Base-by-base conservation (phyloP, 2,888 invertebrate genomes). In the Drosophila phalerata region DNA sequence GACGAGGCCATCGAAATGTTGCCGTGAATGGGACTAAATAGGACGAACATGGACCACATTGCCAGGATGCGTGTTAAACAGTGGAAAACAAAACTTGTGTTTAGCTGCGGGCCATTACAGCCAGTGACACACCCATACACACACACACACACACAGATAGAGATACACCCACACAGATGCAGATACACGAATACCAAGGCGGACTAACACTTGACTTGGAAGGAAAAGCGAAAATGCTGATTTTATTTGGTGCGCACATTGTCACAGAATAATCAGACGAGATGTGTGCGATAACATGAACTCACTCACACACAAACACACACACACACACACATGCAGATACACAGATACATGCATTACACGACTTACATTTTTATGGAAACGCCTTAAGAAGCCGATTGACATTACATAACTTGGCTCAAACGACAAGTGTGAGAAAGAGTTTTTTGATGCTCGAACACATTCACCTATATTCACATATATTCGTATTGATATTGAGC, bases 231-330 rank as follows among this genome's bases (percentile, higher is more conserved):
- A 74, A 87, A 86, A 84, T 89, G 73, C 79, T 85, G 89, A 87
- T 89, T 89, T 85, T 85, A 87, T 87, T 87, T 81, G 69, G 81
- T 76, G 85, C 63, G 65, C 85, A 77, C 89, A 87, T 85, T 89
- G 85, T 85, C 85, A 85, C 79, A 85, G 73, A 81, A 85, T 85
- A 87, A 85, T 85, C 89, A 78, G 71, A 49, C 53, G 66, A 69
- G 74, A 67, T 62, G 55, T 69, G 60, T 40, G 64, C 48, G 74
- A 80, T 84, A 79, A 82, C 71, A 79, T 55, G 51, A 57, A 53
- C 43, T 48, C 53, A n/a, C 51, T 17, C 42, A 55, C 52, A 52
- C 34, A 63, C 42, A 57, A 9, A 57, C 28, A 62, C 45, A 49
- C 19, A 13, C 40, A 55, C 17, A 52, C 6, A 56, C 19, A 53